Percentiles rank a stretch among this genome's conserved stretches.
Conservation (phyloP, 1,140 invertebrate genomes). For the Holotrichia oblita region DNA sequence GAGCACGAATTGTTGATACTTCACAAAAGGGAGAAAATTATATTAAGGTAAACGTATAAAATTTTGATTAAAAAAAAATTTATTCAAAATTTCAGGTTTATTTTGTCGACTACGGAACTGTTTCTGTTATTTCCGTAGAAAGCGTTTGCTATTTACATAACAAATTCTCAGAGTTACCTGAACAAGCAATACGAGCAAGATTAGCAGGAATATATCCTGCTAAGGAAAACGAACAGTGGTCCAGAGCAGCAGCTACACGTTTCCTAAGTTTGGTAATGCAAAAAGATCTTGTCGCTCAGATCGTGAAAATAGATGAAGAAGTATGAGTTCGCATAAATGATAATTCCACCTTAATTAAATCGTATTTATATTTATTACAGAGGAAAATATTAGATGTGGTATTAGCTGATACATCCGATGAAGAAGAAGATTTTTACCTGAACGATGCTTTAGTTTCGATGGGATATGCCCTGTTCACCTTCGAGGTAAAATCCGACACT, state of each 20-base stretch:
- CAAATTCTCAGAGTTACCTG: constrained; percentile 48
- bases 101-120: constrained; percentile 55
- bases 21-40: constrained; percentile 42
- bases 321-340: too few species aligned
- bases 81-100: constrained; percentile 49
- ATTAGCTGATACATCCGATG: constrained; percentile 51
- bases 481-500: constrained; percentile 50
- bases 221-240: constrained; percentile 48
- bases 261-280: constrained; percentile 48
- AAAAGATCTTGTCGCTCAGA: constrained; percentile 47
- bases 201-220: constrained; percentile 51
- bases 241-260: constrained; percentile 19
- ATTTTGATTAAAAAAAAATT: too few species aligned
- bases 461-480: constrained; percentile 48
- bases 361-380: constrained; percentile 42
- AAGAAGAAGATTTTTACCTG: constrained; percentile 48
- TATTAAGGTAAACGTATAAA: constrained; percentile 48
- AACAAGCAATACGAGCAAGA: constrained; percentile 52
- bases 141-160: constrained; percentile 50
- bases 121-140: constrained; percentile 44
- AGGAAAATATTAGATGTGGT: constrained; percentile 49
- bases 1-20: constrained; percentile 48
- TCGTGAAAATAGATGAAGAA: constrained; percentile 49
- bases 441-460: constrained; percentile 52
- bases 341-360: too few species aligned